Evolutionary conservation across 1,140 invertebrate species (phyloP).

Genomic region (Aphelinus atriplicis): DNA sequence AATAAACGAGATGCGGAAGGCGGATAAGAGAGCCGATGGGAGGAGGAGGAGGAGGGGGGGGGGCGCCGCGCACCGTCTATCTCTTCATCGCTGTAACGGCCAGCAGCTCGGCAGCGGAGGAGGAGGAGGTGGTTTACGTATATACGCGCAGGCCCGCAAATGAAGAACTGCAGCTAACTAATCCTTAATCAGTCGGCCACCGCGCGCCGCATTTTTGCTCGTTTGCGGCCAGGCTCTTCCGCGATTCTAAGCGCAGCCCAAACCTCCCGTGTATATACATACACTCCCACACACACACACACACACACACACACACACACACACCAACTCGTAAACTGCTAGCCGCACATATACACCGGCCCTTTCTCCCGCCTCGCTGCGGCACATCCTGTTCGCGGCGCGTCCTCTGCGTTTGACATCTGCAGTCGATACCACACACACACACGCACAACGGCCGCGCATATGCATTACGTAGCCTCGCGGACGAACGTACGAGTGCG

Average conservation of each 20-base stretch:
- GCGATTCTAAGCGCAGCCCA: not conserved
- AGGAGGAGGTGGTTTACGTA: no score
- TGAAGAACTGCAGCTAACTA: slow-evolving; percentile 41
- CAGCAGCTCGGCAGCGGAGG: not conserved
- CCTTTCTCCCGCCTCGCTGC: no score
- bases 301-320: slow-evolving; percentile 8
- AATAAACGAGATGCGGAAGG: slow-evolving; percentile 38
- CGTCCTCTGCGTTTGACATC: no score
- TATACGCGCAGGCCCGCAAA: slow-evolving; percentile 10
- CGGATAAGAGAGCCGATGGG: slow-evolving; percentile 21
- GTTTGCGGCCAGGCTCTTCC: slow-evolving; percentile 28
- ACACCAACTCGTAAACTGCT: not conserved
- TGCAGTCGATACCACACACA: no score
- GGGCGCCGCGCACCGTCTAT: slow-evolving; percentile 16
- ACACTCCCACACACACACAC: no score
- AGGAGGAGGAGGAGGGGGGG: not conserved
- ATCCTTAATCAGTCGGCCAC: slow-evolving; percentile 32
- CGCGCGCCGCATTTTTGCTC: slow-evolving; percentile 28
- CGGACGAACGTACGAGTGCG: no score
- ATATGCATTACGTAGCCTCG: no score
- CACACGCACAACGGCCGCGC: no score
- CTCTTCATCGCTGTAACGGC: slow-evolving; percentile 25
- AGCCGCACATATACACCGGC: no score
- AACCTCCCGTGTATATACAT: no score
- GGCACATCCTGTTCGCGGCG: not conserved